Base-by-base conservation (phyloP, 2,113 vertebrate species). In the Pimephales promelas region DNA sequence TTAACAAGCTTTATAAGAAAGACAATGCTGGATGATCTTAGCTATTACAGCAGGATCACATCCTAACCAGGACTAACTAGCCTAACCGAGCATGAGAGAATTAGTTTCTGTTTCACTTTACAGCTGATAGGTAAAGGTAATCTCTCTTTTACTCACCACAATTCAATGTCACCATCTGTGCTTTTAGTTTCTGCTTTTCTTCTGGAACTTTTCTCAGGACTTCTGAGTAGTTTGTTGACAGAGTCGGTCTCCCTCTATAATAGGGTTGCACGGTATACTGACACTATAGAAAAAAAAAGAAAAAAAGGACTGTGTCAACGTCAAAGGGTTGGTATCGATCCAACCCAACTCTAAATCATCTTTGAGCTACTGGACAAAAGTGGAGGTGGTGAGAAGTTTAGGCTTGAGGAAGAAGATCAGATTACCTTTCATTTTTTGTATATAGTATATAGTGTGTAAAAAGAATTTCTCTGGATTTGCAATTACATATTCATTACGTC, bases 191-290 rank as follows among this genome's bases (percentile, higher is more conserved):
- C 76, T 79, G 76, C 57, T 61, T 79, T 79, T 45, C 57, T 62
- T 79, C 57, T 79, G 24, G 14, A 62, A 62, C 13, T 79, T 61
- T 62, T 62, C 4, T 79, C 26, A 47, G n/a, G 57, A 24, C 13
- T 61, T 79, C n/a, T 40, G 36, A 78, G 76, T 40, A 77, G 75
- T 61, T n/a, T 78, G 75, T 59, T 61, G 75, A 61, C 75, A 61
- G 77, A 79, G 26, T 66, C 45, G 43, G 4, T 79, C 59, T 79
- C 59, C 10, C 26, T 64, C 2, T 74, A 52, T 31, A 74, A 74
- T 74, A 20, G 45, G 6, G n/a, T 47, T 74, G 43, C 71, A 52
- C 0, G 24, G 24, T 28, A 74, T 74, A 52, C 71, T 74, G 45
- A 52, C 71, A 74, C 45, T 22, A 11, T 22, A 49, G 13, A 49